Conservation (phyloP, 1,140 invertebrate genomes). For the Dinoponera quadriceps region DNA sequence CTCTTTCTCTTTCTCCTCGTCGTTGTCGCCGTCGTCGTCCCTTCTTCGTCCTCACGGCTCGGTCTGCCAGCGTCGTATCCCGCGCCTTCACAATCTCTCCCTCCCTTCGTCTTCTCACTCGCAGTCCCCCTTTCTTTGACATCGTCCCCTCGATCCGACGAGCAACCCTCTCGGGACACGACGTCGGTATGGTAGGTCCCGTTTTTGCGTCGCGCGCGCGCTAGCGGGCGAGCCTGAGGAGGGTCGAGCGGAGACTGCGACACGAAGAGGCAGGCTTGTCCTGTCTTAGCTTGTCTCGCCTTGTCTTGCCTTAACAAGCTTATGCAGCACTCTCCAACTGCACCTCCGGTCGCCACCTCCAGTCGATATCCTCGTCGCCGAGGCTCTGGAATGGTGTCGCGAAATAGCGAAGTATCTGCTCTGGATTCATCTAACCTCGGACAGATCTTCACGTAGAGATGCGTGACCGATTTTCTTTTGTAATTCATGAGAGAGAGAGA, state of each 20-base stretch:
- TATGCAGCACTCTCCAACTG: constrained; percentile 83
- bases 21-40: neutral
- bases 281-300: constrained; percentile 55
- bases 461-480: neutral
- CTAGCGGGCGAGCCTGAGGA: constrained; percentile 39
- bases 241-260: constrained; percentile 17
- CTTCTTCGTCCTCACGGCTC: constrained; percentile 56
- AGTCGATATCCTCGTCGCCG: constrained; percentile 68
- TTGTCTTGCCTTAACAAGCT: constrained; percentile 81
- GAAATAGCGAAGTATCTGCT: constrained; percentile 13
- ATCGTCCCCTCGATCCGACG: constrained; percentile 71
- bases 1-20: constrained; percentile 35
- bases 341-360: constrained; percentile 67
- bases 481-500: neutral
- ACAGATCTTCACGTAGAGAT: neutral
- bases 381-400: constrained; percentile 32
- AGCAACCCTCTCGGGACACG: constrained; percentile 61
- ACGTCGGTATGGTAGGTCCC: constrained; percentile 65
- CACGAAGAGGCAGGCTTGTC: constrained; percentile 54
- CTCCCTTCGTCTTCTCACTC: constrained; percentile 30
- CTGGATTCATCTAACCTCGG: constrained; percentile 1
- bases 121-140: constrained; percentile 71
- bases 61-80: constrained; percentile 23
- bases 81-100: constrained; percentile 11
- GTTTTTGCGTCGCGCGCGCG: constrained; percentile 29